Percentiles rank a stretch among this genome's conserved stretches.
phyloP scores from a whole-genome alignment of 2,113 vertebrate species.

The Oxyura jamaicensis region DNA sequence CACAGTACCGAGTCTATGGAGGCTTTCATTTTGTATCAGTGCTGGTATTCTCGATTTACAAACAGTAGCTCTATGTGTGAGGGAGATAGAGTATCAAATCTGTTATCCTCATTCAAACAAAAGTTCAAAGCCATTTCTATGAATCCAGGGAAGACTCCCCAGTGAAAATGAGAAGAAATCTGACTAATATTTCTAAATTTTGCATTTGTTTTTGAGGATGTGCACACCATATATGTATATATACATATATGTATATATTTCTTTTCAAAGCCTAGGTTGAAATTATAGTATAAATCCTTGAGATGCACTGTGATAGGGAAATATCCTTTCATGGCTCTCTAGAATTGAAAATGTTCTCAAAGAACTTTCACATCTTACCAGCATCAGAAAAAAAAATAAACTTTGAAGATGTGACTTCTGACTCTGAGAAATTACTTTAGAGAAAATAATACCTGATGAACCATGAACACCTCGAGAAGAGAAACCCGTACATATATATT shows the following conservation, averaged over 20 bases:
- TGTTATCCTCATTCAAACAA: not conserved
- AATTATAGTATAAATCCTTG: not conserved
- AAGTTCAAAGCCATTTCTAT: not conserved
- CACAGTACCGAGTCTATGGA: not conserved
- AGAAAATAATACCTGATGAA: not conserved
- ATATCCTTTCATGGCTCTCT: not conserved
- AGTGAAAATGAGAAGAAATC: not conserved
- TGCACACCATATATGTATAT: not conserved
- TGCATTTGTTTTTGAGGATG: not conserved
- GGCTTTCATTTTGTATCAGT: not conserved
- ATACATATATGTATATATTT: not conserved
- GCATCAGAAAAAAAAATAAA: not conserved
- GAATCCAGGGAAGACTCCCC: accelerated
- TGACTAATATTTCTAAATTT: not conserved
- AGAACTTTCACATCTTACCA: not conserved
- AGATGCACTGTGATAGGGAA: not conserved
- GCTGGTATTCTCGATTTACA: not conserved
- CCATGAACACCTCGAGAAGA: not conserved
- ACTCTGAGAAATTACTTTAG: not conserved
- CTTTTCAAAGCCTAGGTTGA: not conserved
- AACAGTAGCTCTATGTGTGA: not conserved
- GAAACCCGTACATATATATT: not conserved
- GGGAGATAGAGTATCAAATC: not conserved
- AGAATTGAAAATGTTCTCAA: not conserved
- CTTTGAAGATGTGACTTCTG: not conserved